Evolutionary conservation across 1,140 invertebrate genomes (phyloP).

Genomic region (Platorchestia sp.): DNA sequence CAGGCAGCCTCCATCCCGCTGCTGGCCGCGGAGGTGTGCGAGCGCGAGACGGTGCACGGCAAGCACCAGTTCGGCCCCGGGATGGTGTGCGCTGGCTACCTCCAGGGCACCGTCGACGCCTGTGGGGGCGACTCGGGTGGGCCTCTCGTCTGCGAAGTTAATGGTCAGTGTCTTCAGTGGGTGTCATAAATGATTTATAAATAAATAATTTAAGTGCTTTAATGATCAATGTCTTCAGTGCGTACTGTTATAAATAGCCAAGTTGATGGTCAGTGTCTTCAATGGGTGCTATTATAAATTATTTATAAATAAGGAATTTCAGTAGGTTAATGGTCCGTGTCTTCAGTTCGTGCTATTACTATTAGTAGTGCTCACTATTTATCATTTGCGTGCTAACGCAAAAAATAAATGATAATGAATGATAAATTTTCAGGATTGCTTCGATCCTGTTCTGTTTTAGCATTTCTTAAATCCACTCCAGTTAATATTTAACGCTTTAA

Average conservation of each 20-base stretch:
- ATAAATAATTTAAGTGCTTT: no score
- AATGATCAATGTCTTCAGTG: no score
- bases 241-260: no score
- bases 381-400: background rate
- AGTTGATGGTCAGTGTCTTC: no score
- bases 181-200: background rate
- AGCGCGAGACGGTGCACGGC: slow-evolving; percentile 31
- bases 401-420: background rate
- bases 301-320: no score
- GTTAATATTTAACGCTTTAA: background rate
- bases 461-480: background rate
- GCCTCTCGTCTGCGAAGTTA: slow-evolving; percentile 76
- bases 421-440: background rate
- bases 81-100: slow-evolving; percentile 77
- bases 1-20: slow-evolving; percentile 46
- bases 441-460: background rate
- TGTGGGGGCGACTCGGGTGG: slow-evolving; percentile 80
- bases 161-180: slow-evolving; percentile 72
- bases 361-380: no score
- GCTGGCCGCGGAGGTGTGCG: slow-evolving; percentile 19
- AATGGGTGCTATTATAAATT: no score
- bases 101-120: slow-evolving; percentile 73
- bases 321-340: no score
- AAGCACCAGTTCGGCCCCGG: slow-evolving; percentile 68
- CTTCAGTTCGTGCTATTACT: no score